Evolutionary conservation across 2,797 vertebrate species (phyloP).

Genomic region (Malurus leucopterus): DNA sequence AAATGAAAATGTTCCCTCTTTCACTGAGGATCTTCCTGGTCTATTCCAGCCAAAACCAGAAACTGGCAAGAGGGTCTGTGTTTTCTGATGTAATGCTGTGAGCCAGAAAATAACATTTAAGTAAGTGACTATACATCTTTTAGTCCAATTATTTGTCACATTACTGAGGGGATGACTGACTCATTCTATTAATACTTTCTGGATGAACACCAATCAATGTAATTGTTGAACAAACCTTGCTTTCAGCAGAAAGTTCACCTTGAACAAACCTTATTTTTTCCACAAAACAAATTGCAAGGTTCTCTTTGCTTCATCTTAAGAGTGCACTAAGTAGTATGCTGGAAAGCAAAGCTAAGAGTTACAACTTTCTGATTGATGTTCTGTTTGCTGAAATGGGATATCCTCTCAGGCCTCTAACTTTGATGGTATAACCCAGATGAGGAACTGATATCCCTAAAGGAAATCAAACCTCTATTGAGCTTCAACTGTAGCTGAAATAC

Average conservation of each 20-base stretch:
- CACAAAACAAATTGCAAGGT: not conserved
- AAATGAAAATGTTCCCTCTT: not conserved
- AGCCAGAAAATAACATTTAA: not conserved
- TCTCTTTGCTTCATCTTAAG: not conserved
- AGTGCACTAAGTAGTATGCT: not conserved
- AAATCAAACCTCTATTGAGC: not conserved
- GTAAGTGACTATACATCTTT: not conserved
- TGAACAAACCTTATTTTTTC: not conserved
- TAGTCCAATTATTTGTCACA: not conserved
- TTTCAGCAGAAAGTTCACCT: not conserved
- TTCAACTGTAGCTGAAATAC: not conserved
- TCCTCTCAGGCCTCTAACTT: not conserved
- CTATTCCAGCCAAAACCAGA: not conserved
- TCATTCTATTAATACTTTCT: not conserved
- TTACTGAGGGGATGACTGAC: not conserved
- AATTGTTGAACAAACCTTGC: not conserved
- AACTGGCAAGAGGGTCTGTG: not conserved
- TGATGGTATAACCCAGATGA: not conserved
- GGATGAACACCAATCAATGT: not conserved
- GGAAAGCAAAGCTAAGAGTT: not conserved
- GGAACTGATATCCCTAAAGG: not conserved
- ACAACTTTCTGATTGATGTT: not conserved
- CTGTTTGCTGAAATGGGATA: not conserved
- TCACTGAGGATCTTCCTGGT: not conserved
- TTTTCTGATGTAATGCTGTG: not conserved